phyloP scores from a whole-genome alignment of 2,888 invertebrate genomes.

The Drosophila pseudotakahashii region DNA sequence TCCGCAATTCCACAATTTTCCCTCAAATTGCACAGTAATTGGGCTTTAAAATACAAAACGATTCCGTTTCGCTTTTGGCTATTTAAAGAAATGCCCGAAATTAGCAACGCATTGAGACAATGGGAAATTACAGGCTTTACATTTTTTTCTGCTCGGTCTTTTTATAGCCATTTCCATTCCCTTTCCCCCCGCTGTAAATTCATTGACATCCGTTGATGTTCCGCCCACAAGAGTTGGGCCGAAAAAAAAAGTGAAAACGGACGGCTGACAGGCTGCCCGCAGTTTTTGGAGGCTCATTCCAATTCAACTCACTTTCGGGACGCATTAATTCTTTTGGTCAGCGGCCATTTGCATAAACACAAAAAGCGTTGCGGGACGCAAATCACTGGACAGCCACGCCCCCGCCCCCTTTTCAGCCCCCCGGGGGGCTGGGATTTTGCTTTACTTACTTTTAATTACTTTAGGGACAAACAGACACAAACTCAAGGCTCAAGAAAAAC shows the following conservation, averaged over 20 bases:
- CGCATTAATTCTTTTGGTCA: slow-evolving; percentile 72
- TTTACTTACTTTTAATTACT: slow-evolving; percentile 80
- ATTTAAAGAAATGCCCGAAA: slow-evolving; percentile 36
- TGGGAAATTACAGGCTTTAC: slow-evolving; percentile 34
- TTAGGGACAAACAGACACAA: slow-evolving; percentile 66
- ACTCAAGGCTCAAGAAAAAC: slow-evolving; percentile 29
- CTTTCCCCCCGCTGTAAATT: slow-evolving; percentile 56
- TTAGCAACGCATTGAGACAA: slow-evolving; percentile 38
- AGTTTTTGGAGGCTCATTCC: slow-evolving; percentile 55
- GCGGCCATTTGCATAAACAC: slow-evolving; percentile 64
- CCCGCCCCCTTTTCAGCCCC: neutral
- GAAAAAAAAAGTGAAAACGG: slow-evolving; percentile 7
- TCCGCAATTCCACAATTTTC: slow-evolving; percentile 4
- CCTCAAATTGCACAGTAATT: slow-evolving; percentile 14
- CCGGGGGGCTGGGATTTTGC: slow-evolving; percentile 41
- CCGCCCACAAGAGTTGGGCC: neutral
- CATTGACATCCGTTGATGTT: slow-evolving; percentile 32
- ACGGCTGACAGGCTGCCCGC: slow-evolving; percentile 15
- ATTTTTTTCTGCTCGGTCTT: slow-evolving; percentile 24
- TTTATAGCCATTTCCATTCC: slow-evolving; percentile 25
- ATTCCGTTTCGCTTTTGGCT: neutral
- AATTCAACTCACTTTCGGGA: slow-evolving; percentile 58
- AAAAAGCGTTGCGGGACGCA: slow-evolving; percentile 41
- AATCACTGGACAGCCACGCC: slow-evolving; percentile 49
- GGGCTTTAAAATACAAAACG: slow-evolving; percentile 3